Evolutionary conservation across 2,113 vertebrate genomes (phyloP), one percentile per base, ranked within the genome.

Genomic region (Haplochromis vanheusdeni): DNA sequence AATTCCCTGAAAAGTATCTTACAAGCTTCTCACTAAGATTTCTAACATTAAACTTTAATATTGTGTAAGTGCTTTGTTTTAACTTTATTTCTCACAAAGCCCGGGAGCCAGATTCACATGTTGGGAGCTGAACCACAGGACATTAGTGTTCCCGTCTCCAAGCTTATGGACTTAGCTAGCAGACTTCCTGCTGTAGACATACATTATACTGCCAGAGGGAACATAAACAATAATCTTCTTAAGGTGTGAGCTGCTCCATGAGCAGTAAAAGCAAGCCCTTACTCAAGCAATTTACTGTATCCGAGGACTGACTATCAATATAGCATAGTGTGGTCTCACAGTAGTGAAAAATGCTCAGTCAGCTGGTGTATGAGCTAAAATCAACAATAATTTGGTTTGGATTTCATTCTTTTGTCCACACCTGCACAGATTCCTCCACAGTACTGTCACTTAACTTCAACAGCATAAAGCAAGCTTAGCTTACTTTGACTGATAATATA

Each of bases 181-280:
- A 86, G 75, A 84, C 83, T 91, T 91, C 79, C 89, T 88, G 85
- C 79, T 83, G 79, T 35, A 89, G 60, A 86, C 56, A 81, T 92
- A 91, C 88, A 81, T 92, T 92, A 65, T 81, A 86, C 85, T 85
- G 89, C 51, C 82, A 40, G 70, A 23, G 23, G 31, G 73, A 81
- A 90, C 90, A 84, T 92, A 89, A 92, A 89, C 42, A 91, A 91
- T 91, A 93, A 95, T 90, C 89, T 89, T 79, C 92, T 92, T 91
- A 92, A 81, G 84, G 54, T 84, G 83, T 92, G 86, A 92, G 84
- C 85, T 65, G 65, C 56, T 87, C 84, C 81, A 49, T 81, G 31
- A 77, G 68, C 87, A 81, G 80, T 84, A 82, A 89, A 82, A 86
- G 82, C 42, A 82, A 86, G 28, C 13, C 83, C 77, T 92, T 79